phyloP scores from a whole-genome alignment of 2,888 invertebrate species.

The Plebejus anna region DNA sequence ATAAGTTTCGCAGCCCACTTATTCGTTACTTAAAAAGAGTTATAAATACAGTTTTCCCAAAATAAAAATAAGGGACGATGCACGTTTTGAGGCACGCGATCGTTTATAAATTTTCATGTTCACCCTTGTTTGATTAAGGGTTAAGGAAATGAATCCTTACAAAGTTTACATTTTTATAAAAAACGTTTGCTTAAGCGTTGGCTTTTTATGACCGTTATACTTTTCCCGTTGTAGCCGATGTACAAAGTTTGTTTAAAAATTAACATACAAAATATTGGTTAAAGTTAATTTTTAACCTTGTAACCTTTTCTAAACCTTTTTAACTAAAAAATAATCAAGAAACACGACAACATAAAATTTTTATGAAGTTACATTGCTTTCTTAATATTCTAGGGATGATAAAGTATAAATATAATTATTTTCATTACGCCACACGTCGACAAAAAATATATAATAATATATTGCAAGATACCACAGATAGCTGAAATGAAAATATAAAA shows the following conservation, averaged over 20 bases:
- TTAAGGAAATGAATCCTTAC: conserved; percentile 14
- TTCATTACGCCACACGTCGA: background rate
- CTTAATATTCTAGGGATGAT: background rate
- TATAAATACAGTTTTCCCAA: background rate
- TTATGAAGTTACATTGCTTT: background rate
- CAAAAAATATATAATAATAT: background rate
- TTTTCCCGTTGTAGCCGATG: background rate
- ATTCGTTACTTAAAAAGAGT: background rate
- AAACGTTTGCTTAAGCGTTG: background rate
- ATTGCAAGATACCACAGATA: background rate
- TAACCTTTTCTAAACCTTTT: background rate
- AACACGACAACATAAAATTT: too few species aligned
- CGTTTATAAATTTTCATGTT: background rate
- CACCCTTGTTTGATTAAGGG: conserved; percentile 17
- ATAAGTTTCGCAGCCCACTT: too few species aligned
- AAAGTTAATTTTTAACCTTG: background rate
- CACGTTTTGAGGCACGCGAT: background rate
- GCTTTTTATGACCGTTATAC: background rate
- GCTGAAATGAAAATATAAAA: background rate
- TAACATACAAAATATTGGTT: background rate
- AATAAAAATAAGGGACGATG: background rate
- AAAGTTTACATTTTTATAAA: conserved; percentile 10
- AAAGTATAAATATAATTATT: background rate
- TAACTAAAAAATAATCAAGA: background rate
- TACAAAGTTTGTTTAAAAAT: background rate